Evolutionary conservation across 2,113 vertebrate species (phyloP).

Genomic region (Sitta europaea): DNA sequence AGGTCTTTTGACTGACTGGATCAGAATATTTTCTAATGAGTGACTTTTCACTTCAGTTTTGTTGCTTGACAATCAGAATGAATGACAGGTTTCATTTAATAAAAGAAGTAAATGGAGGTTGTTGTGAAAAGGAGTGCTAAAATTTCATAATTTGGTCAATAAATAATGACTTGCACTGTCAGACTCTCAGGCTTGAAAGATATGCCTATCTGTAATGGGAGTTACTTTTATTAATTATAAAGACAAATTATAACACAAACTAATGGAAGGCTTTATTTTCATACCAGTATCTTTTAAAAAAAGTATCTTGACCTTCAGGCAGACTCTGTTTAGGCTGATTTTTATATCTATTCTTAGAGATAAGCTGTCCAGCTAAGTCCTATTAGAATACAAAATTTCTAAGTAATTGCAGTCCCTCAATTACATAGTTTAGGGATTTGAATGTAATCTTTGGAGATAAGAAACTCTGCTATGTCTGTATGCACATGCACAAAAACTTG

Average conservation of each 20-base stretch:
- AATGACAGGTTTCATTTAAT: neutral
- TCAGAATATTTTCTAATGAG: neutral
- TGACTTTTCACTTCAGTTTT: neutral
- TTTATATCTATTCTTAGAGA: neutral
- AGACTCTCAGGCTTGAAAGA: neutral
- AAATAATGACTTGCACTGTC: neutral
- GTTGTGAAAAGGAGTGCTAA: neutral
- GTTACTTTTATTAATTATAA: neutral
- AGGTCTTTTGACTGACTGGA: neutral
- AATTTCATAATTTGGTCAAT: neutral
- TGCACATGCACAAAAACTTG: neutral
- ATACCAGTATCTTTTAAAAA: neutral
- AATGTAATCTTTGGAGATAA: neutral
- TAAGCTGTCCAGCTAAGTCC: neutral
- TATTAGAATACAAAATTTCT: neutral
- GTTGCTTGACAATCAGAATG: slow-evolving; percentile 8
- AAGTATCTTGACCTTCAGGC: neutral
- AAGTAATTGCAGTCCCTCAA: neutral
- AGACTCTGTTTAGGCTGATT: neutral
- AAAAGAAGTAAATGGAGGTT: neutral
- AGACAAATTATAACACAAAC: neutral
- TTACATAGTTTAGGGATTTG: neutral
- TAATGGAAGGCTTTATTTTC: neutral
- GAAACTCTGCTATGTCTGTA: neutral
- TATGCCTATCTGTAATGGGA: neutral